These are phyloP conservation scores for Chaenogobius annularis DNA, from an alignment of 2,113 vertebrate genomes.

Conservation along the genomic window DNA sequence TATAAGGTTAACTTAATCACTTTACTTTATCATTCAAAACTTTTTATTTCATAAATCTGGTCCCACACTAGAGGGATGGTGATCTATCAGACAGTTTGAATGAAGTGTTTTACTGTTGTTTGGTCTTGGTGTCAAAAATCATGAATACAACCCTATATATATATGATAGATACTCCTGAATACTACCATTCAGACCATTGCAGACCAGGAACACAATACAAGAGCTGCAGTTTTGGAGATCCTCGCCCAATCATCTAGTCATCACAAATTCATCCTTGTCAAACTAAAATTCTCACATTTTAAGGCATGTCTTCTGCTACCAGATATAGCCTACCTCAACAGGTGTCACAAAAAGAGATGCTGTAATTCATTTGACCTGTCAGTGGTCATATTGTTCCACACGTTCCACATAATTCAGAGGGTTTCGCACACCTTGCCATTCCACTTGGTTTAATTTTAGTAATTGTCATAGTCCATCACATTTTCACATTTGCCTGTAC, in stretches of 20 bases:
- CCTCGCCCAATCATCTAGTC: not conserved
- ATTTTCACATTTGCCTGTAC: slow-evolving; percentile 36
- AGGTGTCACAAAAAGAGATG: not conserved
- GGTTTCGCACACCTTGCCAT: not conserved
- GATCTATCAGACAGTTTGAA: too few relatives aligned
- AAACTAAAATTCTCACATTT: not conserved
- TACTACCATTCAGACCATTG: not conserved
- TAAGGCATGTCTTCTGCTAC: not conserved
- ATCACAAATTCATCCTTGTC: not conserved
- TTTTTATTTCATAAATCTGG: too few relatives aligned
- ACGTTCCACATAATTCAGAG: not conserved
- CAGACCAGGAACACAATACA: not conserved
- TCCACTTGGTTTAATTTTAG: slow-evolving; percentile 32
- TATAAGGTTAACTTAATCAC: too few relatives aligned
- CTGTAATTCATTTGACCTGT: not conserved
- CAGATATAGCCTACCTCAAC: not conserved
- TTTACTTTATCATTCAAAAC: too few relatives aligned
- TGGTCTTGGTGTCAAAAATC: too few relatives aligned
- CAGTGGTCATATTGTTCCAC: not conserved
- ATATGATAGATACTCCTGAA: not conserved
- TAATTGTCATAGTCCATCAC: slow-evolving; percentile 53
- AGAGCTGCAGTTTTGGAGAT: not conserved
- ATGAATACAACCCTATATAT: too few relatives aligned
- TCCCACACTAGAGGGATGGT: too few relatives aligned
- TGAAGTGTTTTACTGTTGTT: too few relatives aligned